Conservation (phyloP, 2,888 invertebrate genomes). For the Drosophila quinaria region DNA sequence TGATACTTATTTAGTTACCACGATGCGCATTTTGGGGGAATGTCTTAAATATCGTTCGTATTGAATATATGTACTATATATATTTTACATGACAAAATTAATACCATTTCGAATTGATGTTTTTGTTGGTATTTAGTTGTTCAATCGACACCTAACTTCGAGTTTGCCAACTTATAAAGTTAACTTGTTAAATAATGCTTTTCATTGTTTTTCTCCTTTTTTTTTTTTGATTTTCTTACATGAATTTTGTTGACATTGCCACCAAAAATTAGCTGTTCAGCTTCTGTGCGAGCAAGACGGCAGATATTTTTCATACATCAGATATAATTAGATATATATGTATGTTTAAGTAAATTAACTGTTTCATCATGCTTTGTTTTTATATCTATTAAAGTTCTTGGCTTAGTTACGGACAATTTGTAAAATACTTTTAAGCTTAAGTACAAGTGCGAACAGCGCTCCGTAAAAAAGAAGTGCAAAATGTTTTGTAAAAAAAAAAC, state of each 20-base stretch:
- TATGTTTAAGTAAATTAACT: conserved; percentile 7
- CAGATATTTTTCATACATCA: conserved; percentile 15
- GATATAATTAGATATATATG: conserved; percentile 10
- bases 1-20: conserved; percentile 7
- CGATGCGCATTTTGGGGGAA: conserved; percentile 24
- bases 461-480: conserved; percentile 12
- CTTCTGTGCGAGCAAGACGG: conserved; percentile 34
- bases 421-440: conserved; percentile 50
- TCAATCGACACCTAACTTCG: neutral
- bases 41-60: conserved; percentile 10
- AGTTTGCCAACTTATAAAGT: neutral
- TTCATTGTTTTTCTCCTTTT: neutral
- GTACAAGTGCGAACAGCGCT: conserved; percentile 48
- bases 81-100: conserved; percentile 12
- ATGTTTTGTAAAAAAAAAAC: conserved; percentile 1
- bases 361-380: conserved; percentile 1
- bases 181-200: neutral
- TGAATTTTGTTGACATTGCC: conserved; percentile 24
- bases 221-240: neutral
- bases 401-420: conserved; percentile 47
- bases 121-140: conserved; percentile 1
- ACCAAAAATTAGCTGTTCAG: conserved; percentile 36
- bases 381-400: conserved; percentile 53
- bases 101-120: neutral
- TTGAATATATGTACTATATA: neutral